Evolutionary conservation across 2,113 vertebrate genomes (phyloP).

Genomic region (Poeciliopsis retropinna): DNA sequence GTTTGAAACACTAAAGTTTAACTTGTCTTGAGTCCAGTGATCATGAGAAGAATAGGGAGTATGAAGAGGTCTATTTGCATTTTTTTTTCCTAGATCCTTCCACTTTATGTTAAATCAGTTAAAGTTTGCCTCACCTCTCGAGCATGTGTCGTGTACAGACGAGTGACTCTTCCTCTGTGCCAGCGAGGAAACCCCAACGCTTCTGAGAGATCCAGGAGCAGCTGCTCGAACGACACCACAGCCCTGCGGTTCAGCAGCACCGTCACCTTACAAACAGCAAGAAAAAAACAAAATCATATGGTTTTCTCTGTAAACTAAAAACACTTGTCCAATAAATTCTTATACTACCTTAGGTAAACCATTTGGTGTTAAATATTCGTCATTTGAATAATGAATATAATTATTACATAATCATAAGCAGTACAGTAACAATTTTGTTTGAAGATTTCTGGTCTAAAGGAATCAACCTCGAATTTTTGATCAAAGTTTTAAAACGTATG

Average conservation of each 20-base stretch:
- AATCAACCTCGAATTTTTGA: too few species aligned
- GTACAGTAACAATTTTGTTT: too few species aligned
- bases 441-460: too few species aligned
- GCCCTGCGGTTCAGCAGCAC: slow-evolving; percentile 91
- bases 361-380: too few species aligned
- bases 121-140: slow-evolving; percentile 63
- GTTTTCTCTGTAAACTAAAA: neutral
- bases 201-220: slow-evolving; percentile 91
- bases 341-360: too few species aligned
- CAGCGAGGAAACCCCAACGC: slow-evolving; percentile 91
- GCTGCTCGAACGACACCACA: slow-evolving; percentile 91
- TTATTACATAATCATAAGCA: too few species aligned
- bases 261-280: slow-evolving; percentile 58
- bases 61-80: neutral
- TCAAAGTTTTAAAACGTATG: too few species aligned
- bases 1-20: neutral
- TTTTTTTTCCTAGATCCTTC: slow-evolving; percentile 1
- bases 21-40: neutral
- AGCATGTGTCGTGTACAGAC: slow-evolving; percentile 87
- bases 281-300: neutral
- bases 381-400: too few species aligned
- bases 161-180: slow-evolving; percentile 89
- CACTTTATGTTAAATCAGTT: neutral
- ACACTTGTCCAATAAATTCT: too few species aligned
- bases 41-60: neutral